These are phyloP conservation scores for Orestias chungarensis DNA, from an alignment of 2,797 vertebrate genomes.

Conservation along the genomic window DNA sequence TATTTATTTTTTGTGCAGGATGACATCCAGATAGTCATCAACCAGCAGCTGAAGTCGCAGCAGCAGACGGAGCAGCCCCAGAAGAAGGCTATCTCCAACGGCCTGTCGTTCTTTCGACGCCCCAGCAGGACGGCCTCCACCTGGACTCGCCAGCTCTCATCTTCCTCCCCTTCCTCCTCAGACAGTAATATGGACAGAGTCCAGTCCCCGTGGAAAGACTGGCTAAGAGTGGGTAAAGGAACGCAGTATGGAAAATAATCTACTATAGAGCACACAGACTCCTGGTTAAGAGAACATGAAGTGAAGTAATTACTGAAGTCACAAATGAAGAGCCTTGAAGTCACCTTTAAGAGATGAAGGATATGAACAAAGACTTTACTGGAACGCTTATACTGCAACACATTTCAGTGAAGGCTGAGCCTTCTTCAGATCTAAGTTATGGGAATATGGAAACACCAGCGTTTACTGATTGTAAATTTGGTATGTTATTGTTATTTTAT, in stretches of 20 bases:
- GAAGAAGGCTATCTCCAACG: constrained; percentile 64
- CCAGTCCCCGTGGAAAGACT: constrained; percentile 78
- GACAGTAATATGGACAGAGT: constrained; percentile 58
- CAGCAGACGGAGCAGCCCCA: constrained; percentile 73
- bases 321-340: constrained; percentile 31
- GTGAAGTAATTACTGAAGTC: constrained; percentile 9
- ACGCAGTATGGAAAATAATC: constrained; percentile 66
- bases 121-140: constrained; percentile 49
- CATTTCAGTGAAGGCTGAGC: constrained; percentile 63
- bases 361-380: constrained; percentile 41
- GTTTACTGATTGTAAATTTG: constrained; percentile 52
- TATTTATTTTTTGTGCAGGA: too few relatives aligned
- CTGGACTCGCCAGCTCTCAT: constrained; percentile 47
- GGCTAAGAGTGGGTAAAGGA: constrained; percentile 77
- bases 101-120: constrained; percentile 71
- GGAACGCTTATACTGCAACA: constrained; percentile 18
- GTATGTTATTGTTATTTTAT: too few relatives aligned
- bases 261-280: background rate
- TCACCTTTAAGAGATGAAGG: constrained; percentile 27
- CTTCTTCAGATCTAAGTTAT: constrained; percentile 38
- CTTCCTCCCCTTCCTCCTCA: constrained; percentile 57
- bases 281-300: constrained; percentile 2
- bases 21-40: constrained; percentile 84
- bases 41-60: constrained; percentile 80
- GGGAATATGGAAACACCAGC: constrained; percentile 29